Percentiles rank a stretch among this genome's conserved stretches.
phyloP scores from a whole-genome alignment of 2,888 invertebrate genomes.

The Heliconius sara region DNA sequence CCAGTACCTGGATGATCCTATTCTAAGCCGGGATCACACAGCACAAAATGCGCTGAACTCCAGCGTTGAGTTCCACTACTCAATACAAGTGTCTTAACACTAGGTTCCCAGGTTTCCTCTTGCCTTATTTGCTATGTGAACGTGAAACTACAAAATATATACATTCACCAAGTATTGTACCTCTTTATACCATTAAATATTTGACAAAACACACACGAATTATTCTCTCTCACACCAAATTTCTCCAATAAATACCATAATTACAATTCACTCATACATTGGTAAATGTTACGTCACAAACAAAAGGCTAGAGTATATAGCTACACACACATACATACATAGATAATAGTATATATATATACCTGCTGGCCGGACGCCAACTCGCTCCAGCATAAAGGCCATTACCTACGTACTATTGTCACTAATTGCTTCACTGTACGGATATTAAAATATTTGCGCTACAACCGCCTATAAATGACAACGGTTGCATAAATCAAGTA shows the following conservation, averaged over 20 bases:
- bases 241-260: constrained; percentile 1
- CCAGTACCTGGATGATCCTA: too few species aligned
- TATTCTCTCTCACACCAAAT: not conserved
- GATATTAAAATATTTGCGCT: constrained; percentile 53
- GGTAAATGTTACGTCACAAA: not conserved
- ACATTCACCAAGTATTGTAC: too few species aligned
- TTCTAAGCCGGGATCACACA: too few species aligned
- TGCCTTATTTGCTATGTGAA: too few species aligned
- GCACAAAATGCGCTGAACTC: too few species aligned
- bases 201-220: not conserved
- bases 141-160: too few species aligned
- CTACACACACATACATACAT: not conserved
- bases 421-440: constrained; percentile 68
- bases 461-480: constrained; percentile 38
- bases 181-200: too few species aligned
- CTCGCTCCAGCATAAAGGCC: constrained; percentile 54
- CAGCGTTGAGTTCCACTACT: too few species aligned
- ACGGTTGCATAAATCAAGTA: constrained; percentile 42
- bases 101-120: too few species aligned
- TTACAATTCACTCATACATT: not conserved
- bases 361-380: constrained; percentile 57
- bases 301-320: not conserved
- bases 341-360: constrained; percentile 21
- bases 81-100: too few species aligned
- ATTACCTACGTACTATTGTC: constrained; percentile 69